Base-by-base conservation (phyloP, 1,140 invertebrate genomes). In the Papilio dardanus region DNA sequence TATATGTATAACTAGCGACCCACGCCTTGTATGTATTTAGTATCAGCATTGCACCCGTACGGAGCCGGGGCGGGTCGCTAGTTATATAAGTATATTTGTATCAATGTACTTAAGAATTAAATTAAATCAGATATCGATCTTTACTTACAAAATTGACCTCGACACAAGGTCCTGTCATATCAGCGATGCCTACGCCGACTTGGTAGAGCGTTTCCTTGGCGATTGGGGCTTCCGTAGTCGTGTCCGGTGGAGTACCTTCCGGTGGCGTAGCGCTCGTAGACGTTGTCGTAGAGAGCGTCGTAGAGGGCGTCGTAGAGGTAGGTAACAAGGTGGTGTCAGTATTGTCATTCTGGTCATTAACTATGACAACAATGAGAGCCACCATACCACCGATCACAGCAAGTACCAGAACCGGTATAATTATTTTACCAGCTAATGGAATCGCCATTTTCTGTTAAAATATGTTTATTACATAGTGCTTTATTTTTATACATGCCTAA, bases 161-260 rank as follows among this genome's bases (percentile, higher is more conserved):
- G n/a, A 97, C 97, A 16, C 96, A 94, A 1, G 98, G 98, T 67
- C 98, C 98, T 0, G 98, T 99, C 78, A 96, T 95, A 92, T 98
- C 98, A 0, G 96, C 96, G 74, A 96, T 97, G 1, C 97, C 97
- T 2, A 97, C 95, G 33, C 97, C 97, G 65, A 97, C 95, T 24
- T 82, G 33, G 24, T 87, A 90, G 12, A 73, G 71, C 0, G 74
- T n/a, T 33, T 81, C 84, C 0, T 37, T 71, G 4, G 74, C 75
- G 10, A 46, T 28, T 3, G 79, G 75, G 1, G 35, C 71, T 71
- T 66, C 58, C 8, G 76, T 54, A 1, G 74, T 37, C n/a, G 42
- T 30, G 28, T 54, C 71, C 21, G 76, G n/a, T 21, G 66, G 21
- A 37, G 67, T 35, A 14, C n/a, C 2, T 50, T 58, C 71, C n/a